Evolutionary conservation across 2,797 vertebrate genomes (phyloP).

Genomic region (Melopsittacus undulatus): DNA sequence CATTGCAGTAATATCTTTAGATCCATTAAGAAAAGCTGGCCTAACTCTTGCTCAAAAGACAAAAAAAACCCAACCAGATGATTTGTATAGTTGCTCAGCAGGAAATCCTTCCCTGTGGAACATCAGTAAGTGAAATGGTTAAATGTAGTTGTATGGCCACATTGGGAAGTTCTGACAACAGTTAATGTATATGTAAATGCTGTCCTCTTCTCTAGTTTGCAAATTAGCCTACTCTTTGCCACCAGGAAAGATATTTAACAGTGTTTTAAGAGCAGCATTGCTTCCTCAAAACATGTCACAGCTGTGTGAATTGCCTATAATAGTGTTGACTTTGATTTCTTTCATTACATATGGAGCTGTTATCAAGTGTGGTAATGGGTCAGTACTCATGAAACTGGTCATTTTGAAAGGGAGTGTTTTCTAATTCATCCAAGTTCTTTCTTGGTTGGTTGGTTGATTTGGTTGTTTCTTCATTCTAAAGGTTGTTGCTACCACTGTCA

Average conservation of each 20-base stretch:
- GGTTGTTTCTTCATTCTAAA: conserved; percentile 27
- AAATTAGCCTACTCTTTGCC: not conserved
- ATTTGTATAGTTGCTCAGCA: not conserved
- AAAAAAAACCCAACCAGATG: not conserved
- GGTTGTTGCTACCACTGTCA: conserved; percentile 94
- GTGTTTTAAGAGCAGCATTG: not conserved
- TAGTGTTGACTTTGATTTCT: not conserved
- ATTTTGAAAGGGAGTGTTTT: not conserved
- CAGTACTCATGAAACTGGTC: not conserved
- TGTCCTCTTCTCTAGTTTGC: not conserved
- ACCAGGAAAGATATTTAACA: not conserved
- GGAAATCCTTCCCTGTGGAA: not conserved
- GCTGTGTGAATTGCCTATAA: not conserved
- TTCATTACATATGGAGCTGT: not conserved
- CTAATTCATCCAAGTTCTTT: not conserved
- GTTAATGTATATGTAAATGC: not conserved
- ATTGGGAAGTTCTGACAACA: not conserved
- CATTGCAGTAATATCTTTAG: not conserved
- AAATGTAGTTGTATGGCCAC: not conserved
- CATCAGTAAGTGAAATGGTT: not conserved
- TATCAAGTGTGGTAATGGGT: not conserved
- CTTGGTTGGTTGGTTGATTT: not conserved
- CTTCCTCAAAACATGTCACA: not conserved
- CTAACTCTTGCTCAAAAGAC: not conserved
- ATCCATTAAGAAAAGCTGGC: not conserved